Base-by-base conservation (phyloP, 1,140 invertebrate species). In the Babylonia areolata region DNA sequence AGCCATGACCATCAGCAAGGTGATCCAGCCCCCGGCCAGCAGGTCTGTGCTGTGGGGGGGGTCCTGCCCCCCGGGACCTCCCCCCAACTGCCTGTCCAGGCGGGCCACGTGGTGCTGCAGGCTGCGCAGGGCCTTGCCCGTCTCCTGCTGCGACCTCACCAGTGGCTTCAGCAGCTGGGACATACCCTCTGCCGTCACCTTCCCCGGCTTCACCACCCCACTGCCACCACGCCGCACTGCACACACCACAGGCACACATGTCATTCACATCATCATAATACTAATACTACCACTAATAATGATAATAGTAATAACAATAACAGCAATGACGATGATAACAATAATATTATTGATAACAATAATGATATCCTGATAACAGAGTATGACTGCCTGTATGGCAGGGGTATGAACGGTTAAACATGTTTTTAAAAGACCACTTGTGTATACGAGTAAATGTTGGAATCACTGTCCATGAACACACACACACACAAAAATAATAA, bases 1-100 rank as follows among this genome's bases (percentile, higher is more conserved):
- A 0, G 90, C 39, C 20, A 93, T 88, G 9, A 93, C 80, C 6
- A 91, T 81, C 42, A 88, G 87, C 46, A 93, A 86, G 5, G 92
- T 83, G 17, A 93, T 37, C 92, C 92, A 93, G 23, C 90, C 89
- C 31, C 80, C 81, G 42, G 40, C 78, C 6, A 84, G 64, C n/a
- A 86, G 0, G 3, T 51, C 46, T 17, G 9, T 9, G 46, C 46
- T 3, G 46, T 51, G 46, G 17, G 2, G 9, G n/a, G n/a, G n/a
- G n/a, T 40, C 78, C 54, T 82, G 40, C 20, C 78, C 73, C 0
- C 69, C 51, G 2, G 79, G 58, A 11, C 31, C 17, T 1, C 23
- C 35, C 2, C 20, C 37, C 35, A 35, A 80, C 46, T 15, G 51
- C 46, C 31, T 5, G 20, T 42, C 42, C 17, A 82, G 46, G 69